Evolutionary conservation across 2,888 invertebrate genomes (phyloP).

Genomic region (Diabrotica balteata): DNA sequence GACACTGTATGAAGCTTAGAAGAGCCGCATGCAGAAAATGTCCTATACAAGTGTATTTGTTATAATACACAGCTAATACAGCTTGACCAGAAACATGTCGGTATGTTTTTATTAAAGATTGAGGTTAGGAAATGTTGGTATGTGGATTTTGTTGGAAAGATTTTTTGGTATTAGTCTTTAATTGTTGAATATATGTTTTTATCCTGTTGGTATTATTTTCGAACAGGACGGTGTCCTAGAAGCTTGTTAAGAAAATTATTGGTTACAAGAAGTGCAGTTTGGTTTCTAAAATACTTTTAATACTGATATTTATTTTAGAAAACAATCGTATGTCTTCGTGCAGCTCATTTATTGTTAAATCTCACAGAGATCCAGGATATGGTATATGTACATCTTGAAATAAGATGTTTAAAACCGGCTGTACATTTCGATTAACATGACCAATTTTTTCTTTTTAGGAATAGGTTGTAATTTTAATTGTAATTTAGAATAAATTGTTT

Average conservation of each 20-base stretch:
- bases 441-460: constrained; percentile 1
- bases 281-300: background rate
- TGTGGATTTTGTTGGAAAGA: constrained; percentile 13
- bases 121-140: constrained; percentile 2
- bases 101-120: constrained; percentile 9
- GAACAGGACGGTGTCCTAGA: background rate
- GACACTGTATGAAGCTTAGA: constrained; percentile 2
- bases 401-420: background rate
- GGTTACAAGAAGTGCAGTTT: background rate
- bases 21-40: background rate
- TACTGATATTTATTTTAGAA: too few relatives aligned
- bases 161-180: constrained; percentile 12
- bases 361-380: too few relatives aligned
- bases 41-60: constrained; percentile 8
- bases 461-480: background rate
- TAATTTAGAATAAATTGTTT: background rate
- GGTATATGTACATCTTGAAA: too few relatives aligned
- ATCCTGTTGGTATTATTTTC: constrained; percentile 3
- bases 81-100: constrained; percentile 8
- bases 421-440: background rate
- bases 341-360: too few relatives aligned
- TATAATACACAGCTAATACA: constrained; percentile 2
- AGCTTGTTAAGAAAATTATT: background rate
- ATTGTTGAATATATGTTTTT: constrained; percentile 14
- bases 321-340: too few relatives aligned